These are phyloP conservation scores for Drosophila crucigera DNA, from an alignment of 2,888 invertebrate genomes.

Conservation along the genomic window DNA sequence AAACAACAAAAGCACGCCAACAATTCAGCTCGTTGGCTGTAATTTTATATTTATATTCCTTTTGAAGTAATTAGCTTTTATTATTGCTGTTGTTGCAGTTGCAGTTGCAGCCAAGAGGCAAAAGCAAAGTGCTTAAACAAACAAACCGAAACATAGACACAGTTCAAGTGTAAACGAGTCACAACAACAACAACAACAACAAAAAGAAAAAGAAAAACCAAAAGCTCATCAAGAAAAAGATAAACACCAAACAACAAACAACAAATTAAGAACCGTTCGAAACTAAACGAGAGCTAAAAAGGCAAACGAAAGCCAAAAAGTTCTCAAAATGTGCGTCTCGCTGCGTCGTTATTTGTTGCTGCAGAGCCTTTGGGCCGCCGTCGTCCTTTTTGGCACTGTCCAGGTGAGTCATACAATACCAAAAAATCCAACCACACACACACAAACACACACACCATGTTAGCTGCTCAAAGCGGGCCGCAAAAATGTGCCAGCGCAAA, in stretches of 20 bases:
- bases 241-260: constrained; percentile 20
- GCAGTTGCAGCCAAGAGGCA: constrained; percentile 39
- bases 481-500: constrained; percentile 65
- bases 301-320: constrained; percentile 37
- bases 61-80: constrained; percentile 7
- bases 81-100: constrained; percentile 25
- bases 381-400: constrained; percentile 72
- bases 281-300: constrained; percentile 8
- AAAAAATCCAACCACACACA: constrained; percentile 14
- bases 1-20: background rate
- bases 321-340: constrained; percentile 73
- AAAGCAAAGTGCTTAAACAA: constrained; percentile 24
- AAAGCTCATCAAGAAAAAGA: constrained; percentile 5
- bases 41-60: background rate
- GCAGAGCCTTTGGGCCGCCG: constrained; percentile 72
- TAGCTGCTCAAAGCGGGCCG: constrained; percentile 49
- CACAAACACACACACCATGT: constrained; percentile 8
- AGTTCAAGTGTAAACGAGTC: constrained; percentile 26
- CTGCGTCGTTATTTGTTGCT: constrained; percentile 79
- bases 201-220: background rate
- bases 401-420: constrained; percentile 72
- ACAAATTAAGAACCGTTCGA: constrained; percentile 15
- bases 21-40: constrained; percentile 3
- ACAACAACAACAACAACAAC: background rate
- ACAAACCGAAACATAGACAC: constrained; percentile 23